A percentile compares a stretch with the other conserved stretches of the same genome.
Evolutionary conservation across 2,888 invertebrate species (phyloP).

Genomic region (Nasonia oneida): DNA sequence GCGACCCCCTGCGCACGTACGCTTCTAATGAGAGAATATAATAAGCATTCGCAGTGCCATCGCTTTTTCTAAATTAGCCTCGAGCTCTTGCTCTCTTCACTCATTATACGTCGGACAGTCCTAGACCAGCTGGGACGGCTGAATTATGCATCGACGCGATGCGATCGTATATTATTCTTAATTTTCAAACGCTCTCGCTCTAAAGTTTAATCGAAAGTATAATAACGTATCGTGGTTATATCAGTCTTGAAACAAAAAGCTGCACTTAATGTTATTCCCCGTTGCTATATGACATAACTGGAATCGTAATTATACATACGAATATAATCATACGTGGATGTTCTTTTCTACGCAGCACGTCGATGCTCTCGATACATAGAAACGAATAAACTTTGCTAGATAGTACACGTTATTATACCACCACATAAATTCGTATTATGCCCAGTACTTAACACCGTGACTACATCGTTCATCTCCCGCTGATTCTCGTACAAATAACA

Average conservation of each 20-base stretch:
- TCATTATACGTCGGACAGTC: conserved; percentile 50
- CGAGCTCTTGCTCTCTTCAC: conserved; percentile 22
- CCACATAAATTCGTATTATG: conserved; percentile 33
- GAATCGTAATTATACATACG: no score
- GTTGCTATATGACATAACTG: no score
- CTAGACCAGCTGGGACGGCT: conserved; percentile 71
- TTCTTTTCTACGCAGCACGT: not conserved
- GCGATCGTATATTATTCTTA: not conserved
- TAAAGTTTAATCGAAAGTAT: not conserved
- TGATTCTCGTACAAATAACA: not conserved
- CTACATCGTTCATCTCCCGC: not conserved
- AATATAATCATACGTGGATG: not conserved
- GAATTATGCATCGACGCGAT: conserved; percentile 34
- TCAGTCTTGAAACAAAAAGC: conserved; percentile 16
- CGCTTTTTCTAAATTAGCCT: conserved; percentile 17
- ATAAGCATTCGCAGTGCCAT: not conserved
- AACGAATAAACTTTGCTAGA: not conserved
- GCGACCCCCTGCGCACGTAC: not conserved
- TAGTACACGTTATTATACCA: not conserved
- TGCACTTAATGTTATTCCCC: not conserved
- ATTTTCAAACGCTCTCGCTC: not conserved
- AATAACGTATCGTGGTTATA: not conserved
- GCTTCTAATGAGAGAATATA: not conserved
- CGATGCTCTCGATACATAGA: conserved; percentile 8
- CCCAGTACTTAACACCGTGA: conserved; percentile 10